Conservation (phyloP, 2,113 vertebrate species). For the Chaenogobius annularis region DNA sequence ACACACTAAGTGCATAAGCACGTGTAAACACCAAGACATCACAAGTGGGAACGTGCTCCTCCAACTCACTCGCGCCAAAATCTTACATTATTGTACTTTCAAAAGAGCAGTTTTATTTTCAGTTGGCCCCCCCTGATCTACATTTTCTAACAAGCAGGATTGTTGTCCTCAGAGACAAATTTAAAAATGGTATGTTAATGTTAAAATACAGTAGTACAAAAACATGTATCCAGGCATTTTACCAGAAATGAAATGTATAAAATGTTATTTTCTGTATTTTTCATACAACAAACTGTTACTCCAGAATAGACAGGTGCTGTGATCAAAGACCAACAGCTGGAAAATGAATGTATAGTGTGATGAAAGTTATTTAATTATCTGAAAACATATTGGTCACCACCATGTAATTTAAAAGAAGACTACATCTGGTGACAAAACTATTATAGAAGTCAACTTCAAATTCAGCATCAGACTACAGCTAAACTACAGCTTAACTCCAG, state of each 20-base stretch:
- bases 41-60: slow-evolving; percentile 10
- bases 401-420: neutral
- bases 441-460: neutral
- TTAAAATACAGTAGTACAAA: neutral
- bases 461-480: neutral
- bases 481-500: neutral
- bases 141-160: slow-evolving; percentile 11
- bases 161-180: slow-evolving; percentile 17
- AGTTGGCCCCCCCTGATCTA: slow-evolving; percentile 17
- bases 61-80: neutral
- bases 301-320: neutral
- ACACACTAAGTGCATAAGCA: slow-evolving; percentile 41
- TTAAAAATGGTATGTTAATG: neutral
- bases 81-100: neutral
- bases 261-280: neutral
- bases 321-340: neutral
- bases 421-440: neutral
- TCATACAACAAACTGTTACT: neutral
- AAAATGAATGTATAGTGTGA: neutral
- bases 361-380: neutral
- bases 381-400: neutral
- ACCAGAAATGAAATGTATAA: neutral
- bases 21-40: slow-evolving; percentile 25
- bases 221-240: neutral
- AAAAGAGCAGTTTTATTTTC: slow-evolving; percentile 15